Percentiles rank a stretch among this genome's conserved stretches.
Conservation (phyloP, 1,140 invertebrate species). For the Augochlora pura region DNA sequence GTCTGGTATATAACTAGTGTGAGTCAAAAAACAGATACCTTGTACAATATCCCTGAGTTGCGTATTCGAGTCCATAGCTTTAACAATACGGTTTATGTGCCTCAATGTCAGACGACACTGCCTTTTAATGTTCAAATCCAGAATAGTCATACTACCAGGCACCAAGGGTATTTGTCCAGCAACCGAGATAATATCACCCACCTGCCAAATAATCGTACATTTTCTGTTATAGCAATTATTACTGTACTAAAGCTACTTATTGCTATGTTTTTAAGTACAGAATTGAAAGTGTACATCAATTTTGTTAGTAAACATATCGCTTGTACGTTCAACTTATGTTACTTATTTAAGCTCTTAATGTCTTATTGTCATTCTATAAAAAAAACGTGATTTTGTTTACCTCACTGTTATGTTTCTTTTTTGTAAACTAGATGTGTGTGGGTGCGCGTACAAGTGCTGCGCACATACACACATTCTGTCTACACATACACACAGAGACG, state of each 20-base stretch:
- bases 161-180: constrained; percentile 95
- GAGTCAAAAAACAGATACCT: constrained; percentile 91
- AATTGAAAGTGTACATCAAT: neutral
- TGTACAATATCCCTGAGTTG: constrained; percentile 90
- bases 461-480: constrained; percentile 39
- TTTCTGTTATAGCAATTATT: neutral
- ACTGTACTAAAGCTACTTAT: neutral
- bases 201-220: constrained; percentile 75
- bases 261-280: neutral
- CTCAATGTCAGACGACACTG: constrained; percentile 91
- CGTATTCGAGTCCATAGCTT: constrained; percentile 87
- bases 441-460: constrained; percentile 36
- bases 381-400: constrained; percentile 46
- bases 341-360: constrained; percentile 22
- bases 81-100: constrained; percentile 90
- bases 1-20: constrained; percentile 85
- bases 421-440: constrained; percentile 50
- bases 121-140: constrained; percentile 84
- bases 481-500: constrained; percentile 40
- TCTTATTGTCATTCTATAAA: constrained; percentile 44
- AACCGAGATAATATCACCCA: constrained; percentile 91
- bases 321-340: constrained; percentile 13
- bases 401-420: constrained; percentile 41
- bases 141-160: constrained; percentile 90
- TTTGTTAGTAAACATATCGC: neutral